A percentile compares a stretch with the other conserved stretches of the same genome.
phyloP scores from a whole-genome alignment of 53 echinoderm and acorn worm species.

The Paracentrotus lividus region DNA sequence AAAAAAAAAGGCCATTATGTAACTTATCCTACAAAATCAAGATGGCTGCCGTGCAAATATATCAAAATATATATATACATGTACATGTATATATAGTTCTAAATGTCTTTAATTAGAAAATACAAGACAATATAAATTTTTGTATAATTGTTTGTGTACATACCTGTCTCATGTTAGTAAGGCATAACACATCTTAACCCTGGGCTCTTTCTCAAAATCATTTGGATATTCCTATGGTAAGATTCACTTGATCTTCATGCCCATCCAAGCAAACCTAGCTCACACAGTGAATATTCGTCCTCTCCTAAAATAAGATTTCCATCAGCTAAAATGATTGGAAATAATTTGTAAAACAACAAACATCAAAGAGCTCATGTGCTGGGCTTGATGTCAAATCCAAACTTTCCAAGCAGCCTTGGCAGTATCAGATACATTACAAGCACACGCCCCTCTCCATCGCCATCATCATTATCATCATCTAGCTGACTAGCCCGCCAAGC shows the following conservation, averaged over 20 bases:
- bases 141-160: too few relatives aligned
- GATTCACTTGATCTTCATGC: neutral
- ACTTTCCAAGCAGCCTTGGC: neutral
- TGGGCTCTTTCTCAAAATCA: neutral
- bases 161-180: too few relatives aligned
- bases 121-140: too few relatives aligned
- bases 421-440: neutral
- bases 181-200: too few relatives aligned
- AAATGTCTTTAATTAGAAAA: too few relatives aligned
- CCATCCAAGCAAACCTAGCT: neutral
- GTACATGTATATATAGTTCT: too few relatives aligned
- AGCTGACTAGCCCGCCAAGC: neutral
- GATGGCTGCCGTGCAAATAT: neutral
- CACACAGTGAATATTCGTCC: neutral
- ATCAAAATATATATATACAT: too few relatives aligned
- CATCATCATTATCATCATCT: slow-evolving; percentile 16
- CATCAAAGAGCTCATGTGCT: neutral
- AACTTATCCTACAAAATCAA: neutral
- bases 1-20: too few relatives aligned
- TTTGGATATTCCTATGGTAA: neutral
- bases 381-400: neutral
- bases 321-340: neutral
- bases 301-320: neutral
- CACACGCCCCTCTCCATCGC: slow-evolving; percentile 21
- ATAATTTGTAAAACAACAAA: neutral